Base-by-base conservation (phyloP, 2,888 invertebrate species). In the Volucella inanis region DNA sequence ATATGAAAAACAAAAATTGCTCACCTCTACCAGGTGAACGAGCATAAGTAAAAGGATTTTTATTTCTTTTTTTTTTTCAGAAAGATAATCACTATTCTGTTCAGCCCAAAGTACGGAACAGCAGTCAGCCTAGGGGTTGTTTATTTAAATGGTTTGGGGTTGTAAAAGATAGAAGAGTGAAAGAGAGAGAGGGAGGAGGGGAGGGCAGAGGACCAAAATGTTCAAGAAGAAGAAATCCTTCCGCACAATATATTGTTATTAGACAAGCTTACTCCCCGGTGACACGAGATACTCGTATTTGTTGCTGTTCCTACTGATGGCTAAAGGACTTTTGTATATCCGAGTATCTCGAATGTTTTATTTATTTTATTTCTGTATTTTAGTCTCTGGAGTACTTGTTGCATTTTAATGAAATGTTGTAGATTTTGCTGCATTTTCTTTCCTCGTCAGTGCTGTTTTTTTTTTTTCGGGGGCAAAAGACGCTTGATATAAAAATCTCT, bases 371-470 rank as follows among this genome's bases (percentile, higher is more conserved):
- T 75, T 70, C 50, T 54, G 49, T 77, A 52, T 49, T 50, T 50
- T 39, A 12, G 72, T 72, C 79, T 75, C 75, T 70, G 52, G 64
- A 70, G 70, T 79, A 79, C 83, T 84, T 84, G 83, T 84, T 84
- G 83, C 83, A 84, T 84, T 84, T 84, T 79, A 84, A 84, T 79
- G 79, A 84, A 79, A 70, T 68, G 76, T 61, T 61, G 64, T 74
- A 67, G 68, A 68, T 76, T 76, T 45, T 68, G 68, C 31, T 70
- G 55, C 31, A 52, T 72, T 67, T 67, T 45, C 67, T 67, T 59
- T 6, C 31, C 31, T 6, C 6, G 6, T 31, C 31, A 31, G 31
- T 31, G 6, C 31, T 31, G 6, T 6, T 14, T 68, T 11, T 45
- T 55, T 38, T 31, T 50, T 72, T 76, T 71, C 39, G 65, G 76